Evolutionary conservation across 92 coral and sea anemone species (phyloP).

Genomic region (Virgularia gustaviana): DNA sequence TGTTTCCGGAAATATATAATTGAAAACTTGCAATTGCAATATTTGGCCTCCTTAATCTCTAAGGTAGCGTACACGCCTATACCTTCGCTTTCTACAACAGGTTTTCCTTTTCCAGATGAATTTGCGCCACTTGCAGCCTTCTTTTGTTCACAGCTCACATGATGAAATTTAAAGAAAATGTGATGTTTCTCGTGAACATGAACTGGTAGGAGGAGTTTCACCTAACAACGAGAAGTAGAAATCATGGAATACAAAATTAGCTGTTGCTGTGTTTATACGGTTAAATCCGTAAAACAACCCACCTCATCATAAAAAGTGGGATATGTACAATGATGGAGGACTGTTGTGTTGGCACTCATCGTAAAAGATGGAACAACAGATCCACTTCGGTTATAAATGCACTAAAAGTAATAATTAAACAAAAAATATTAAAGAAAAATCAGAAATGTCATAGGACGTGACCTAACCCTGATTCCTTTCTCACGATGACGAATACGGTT

Average conservation of each 20-base stretch:
- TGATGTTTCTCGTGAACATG: slow-evolving; percentile 90
- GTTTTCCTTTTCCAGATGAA: slow-evolving; percentile 76
- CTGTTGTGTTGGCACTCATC: slow-evolving; percentile 69
- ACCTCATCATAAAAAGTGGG: slow-evolving; percentile 97
- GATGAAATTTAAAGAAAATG: slow-evolving; percentile 89
- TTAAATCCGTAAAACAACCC: background rate
- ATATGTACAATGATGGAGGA: slow-evolving; percentile 86
- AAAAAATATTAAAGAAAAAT: background rate
- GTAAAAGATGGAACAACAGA: slow-evolving; percentile 68
- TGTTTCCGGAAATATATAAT: background rate
- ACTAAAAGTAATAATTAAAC: slow-evolving; percentile 41
- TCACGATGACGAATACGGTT: background rate
- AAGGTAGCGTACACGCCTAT: slow-evolving; percentile 9
- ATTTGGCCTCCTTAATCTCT: background rate
- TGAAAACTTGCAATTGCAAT: background rate
- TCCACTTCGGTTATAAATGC: slow-evolving; percentile 84
- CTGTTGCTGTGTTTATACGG: background rate
- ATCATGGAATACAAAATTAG: background rate
- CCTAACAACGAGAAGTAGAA: slow-evolving; percentile 41
- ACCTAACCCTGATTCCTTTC: too few species aligned
- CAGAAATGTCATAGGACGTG: too few species aligned
- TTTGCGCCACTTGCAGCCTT: slow-evolving; percentile 73
- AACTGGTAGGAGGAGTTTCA: slow-evolving; percentile 80
- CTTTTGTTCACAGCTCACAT: slow-evolving; percentile 87
- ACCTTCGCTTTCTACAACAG: slow-evolving; percentile 82